Conservation (phyloP, 92 coral and sea anemone genomes). For the Chrysogorgia sp. region DNA sequence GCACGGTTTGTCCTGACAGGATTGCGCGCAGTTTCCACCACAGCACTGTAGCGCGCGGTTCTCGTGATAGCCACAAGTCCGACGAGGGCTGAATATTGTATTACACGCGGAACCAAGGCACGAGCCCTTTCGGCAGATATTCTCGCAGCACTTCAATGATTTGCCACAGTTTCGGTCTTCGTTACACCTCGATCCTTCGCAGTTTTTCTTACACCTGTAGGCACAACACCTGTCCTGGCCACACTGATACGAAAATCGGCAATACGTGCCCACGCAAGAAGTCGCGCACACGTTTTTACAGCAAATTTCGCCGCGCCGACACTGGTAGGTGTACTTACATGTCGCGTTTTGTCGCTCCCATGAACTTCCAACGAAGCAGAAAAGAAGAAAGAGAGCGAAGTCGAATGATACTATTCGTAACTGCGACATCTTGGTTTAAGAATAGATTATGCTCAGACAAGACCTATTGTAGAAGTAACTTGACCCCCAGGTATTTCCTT, state of each 20-base stretch:
- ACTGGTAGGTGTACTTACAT: background rate
- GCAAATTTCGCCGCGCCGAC: background rate
- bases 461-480: background rate
- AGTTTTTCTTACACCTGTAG: background rate
- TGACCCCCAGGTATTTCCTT: background rate
- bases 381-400: background rate
- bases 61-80: slow-evolving; percentile 1
- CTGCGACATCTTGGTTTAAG: no score
- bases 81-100: background rate
- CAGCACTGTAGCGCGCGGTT: slow-evolving; percentile 10
- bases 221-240: slow-evolving; percentile 16
- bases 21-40: slow-evolving; percentile 10
- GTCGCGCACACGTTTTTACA: slow-evolving; percentile 19
- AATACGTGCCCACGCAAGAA: slow-evolving; percentile 13
- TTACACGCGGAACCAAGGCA: slow-evolving; percentile 22
- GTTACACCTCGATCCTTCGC: slow-evolving; percentile 18
- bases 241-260: slow-evolving; percentile 16
- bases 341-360: background rate
- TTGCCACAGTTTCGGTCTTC: background rate
- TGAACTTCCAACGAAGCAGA: background rate
- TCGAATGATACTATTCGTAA: background rate
- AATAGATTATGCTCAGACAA: no score
- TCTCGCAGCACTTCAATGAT: slow-evolving; percentile 28
- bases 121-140: slow-evolving; percentile 9
- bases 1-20: slow-evolving; percentile 28